Base-by-base conservation (phyloP, 2,797 vertebrate genomes). In the Ataeniobius toweri region DNA sequence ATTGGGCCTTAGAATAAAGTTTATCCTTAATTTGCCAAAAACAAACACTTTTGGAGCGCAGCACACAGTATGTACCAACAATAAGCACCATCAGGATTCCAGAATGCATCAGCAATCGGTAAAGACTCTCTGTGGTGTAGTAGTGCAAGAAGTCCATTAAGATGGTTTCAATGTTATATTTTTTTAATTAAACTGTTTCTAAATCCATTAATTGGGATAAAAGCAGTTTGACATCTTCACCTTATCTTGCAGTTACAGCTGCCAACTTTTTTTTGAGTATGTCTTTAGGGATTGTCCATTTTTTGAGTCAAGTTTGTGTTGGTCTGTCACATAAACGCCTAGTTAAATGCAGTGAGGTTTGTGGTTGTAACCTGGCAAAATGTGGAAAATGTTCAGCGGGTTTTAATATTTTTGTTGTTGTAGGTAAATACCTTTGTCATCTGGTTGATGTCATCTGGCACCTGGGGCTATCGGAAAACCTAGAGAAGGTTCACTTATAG, bases 391-490 rank as follows among this genome's bases (percentile, higher is more conserved):
- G 14, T 22, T 69, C 10, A 48, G 5, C 3, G 1, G 44, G n/a
- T 69, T 7, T 69, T 13, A 26, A 70, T 70, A 81, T 76, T 79
- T 74, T 77, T 83, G 81, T 90, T 91, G 91, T 89, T 91, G 88
- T 79, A 67, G 31, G 78, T 46, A 84, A 89, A 89, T 87, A 83
- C 86, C 83, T 80, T 82, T 63, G 58, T 91, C 83, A 76, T 87
- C 69, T 56, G 72, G 89, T 87, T 89, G 84, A 87, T 83, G 71
- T 56, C 44, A 84, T 50, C 76, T 88, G 71, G 59, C 44, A 84
- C 53, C 76, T 88, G 86, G 87, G 80, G 56, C 85, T 81, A 80
- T 76, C 71, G 88, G 77, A 16, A 80, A 89, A 89, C 74, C 24
- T 68, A 72, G 79, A 80, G 77, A 80, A 76, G 78, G 79, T 75